Base-by-base conservation (phyloP, 2,888 invertebrate species). In the Parapristionchus giblindavisi region DNA sequence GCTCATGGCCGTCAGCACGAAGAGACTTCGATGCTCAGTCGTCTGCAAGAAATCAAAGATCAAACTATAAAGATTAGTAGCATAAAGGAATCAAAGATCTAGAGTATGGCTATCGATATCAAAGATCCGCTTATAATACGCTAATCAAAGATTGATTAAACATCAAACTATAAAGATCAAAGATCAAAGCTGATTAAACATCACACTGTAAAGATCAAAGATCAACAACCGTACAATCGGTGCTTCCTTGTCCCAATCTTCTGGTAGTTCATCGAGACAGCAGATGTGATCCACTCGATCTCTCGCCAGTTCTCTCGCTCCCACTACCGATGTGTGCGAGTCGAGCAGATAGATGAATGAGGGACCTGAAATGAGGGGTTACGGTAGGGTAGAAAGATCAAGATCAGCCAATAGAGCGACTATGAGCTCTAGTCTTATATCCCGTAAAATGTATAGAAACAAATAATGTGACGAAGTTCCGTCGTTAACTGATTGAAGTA, bases 311-410 rank as follows among this genome's bases (percentile, higher is more conserved):
- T 93, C 93, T 87, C 97, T 91, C 92, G 97, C 93, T 17, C 98
- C 97, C 77, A 97, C 90, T 0, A 96, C 95, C 1, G 97, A 97
- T 0, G 97, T 97, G 88, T 98, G 98, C 88, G 94, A 96, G 88
- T 97, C 96, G 87, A 93, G 92, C 72, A 94, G 90, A 88, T 84
- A 84, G 24, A 74, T 80, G 51, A 81, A 80, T 34, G 73, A 56
- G 21, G 77, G 72, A 17, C 76, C 79, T 76, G 36, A 32, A 61
- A 36, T n/a, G 17, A 17, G 29, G 14, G 56, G 32, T 56, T 27
- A 27, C 4, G 27, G n/a, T n/a, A n/a, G n/a, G n/a, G n/a, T n/a
- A n/a, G n/a, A n/a, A 29, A 58, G 34, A 58, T 58, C 34, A 5
- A n/a, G n/a, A n/a, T n/a, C n/a, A n/a, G n/a, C n/a, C n/a, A n/a